Evolutionary conservation across 2,113 vertebrate genomes (phyloP).

Genomic region (Tympanuchus pallidicinctus): DNA sequence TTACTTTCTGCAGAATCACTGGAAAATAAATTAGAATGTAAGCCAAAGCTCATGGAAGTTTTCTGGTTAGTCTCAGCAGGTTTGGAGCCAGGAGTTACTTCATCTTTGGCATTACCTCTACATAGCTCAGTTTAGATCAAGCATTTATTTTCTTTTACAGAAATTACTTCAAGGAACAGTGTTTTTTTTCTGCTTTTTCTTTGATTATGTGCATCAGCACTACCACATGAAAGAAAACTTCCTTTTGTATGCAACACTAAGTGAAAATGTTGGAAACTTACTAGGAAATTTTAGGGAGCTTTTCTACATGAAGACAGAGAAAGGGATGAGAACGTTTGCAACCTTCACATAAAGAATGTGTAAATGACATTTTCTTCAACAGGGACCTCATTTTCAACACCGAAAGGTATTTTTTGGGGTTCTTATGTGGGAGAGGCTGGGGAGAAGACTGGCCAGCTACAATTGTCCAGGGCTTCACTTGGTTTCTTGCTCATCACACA

Average conservation of each 20-base stretch:
- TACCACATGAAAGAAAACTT: fast-evolving
- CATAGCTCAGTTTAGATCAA: not conserved
- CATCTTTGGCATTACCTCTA: not conserved
- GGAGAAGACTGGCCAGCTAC: not conserved
- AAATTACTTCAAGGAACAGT: not conserved
- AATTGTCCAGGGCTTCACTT: not conserved
- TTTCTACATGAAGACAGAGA: not conserved
- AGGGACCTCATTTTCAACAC: not conserved
- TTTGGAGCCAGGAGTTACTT: constrained; percentile 29
- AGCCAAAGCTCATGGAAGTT: not conserved
- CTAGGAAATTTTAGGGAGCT: not conserved
- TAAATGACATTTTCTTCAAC: not conserved
- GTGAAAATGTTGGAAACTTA: not conserved
- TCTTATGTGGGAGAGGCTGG: fast-evolving
- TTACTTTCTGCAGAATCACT: not conserved
- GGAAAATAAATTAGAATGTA: constrained; percentile 32
- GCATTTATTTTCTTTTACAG: not conserved
- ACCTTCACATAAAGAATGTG: not conserved
- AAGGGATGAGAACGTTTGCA: not conserved
- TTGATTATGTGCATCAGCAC: not conserved
- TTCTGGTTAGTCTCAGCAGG: constrained; percentile 4
- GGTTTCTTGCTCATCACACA: not conserved
- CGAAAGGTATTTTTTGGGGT: not conserved
- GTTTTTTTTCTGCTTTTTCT: not conserved
- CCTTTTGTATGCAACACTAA: not conserved